Percentiles rank a stretch among this genome's conserved stretches.
Evolutionary conservation across 2,888 invertebrate genomes (phyloP).

Genomic region (Pachliopta kotzebuea): DNA sequence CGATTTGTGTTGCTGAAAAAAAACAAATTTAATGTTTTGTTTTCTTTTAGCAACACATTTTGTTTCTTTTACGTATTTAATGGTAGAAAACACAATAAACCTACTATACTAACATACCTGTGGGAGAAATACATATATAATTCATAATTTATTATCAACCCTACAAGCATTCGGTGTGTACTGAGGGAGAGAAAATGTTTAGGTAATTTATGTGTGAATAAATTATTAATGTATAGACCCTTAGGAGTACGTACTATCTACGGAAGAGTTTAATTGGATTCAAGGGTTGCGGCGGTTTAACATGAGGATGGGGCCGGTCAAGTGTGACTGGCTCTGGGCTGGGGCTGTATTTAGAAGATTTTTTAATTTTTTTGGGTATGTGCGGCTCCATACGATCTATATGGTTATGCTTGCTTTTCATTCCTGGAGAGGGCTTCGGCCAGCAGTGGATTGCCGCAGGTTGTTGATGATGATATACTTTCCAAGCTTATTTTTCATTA

Average conservation of each 20-base stretch:
- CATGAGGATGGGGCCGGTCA: conserved; percentile 59
- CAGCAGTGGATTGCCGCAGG: no score
- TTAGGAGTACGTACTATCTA: conserved; percentile 47
- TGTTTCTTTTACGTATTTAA: neutral
- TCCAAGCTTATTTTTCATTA: no score
- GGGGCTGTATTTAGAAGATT: conserved; percentile 7
- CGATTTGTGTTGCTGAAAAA: no score
- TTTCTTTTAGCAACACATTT: no score
- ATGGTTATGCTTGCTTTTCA: no score
- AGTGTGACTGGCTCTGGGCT: conserved; percentile 32
- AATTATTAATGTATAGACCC: conserved; percentile 57
- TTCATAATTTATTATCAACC: conserved; percentile 18
- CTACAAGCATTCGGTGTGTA: conserved; percentile 16
- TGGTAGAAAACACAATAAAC: neutral
- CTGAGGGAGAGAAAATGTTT: conserved; percentile 43
- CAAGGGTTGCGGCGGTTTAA: conserved; percentile 59
- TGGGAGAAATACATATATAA: conserved; percentile 11
- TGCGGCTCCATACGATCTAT: no score
- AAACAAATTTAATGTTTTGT: no score
- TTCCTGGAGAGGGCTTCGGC: no score
- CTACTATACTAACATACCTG: conserved; percentile 4
- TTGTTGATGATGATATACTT: no score
- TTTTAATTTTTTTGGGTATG: conserved; percentile 15
- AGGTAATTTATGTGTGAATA: conserved; percentile 60
- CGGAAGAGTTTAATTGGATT: conserved; percentile 66